Percentiles rank a stretch among this genome's conserved stretches.
Conservation (phyloP, 2,797 vertebrate genomes). For the Poeciliopsis gracilis region DNA sequence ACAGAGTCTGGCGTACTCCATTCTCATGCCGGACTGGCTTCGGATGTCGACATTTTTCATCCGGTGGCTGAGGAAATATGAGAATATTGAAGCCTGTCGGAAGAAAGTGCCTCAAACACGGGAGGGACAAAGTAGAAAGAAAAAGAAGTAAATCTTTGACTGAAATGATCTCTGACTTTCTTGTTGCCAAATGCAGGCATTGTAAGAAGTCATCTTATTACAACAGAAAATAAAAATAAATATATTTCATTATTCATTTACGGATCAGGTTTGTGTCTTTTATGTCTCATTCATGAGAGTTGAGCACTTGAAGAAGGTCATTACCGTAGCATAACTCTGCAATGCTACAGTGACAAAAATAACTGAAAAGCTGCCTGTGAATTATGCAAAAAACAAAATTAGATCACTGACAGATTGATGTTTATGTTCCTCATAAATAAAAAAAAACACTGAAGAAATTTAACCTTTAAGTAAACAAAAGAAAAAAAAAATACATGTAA, state of each 20-base stretch:
- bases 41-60: conserved; percentile 69
- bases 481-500: too few relatives aligned
- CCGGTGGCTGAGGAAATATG: conserved; percentile 16
- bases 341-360: background rate
- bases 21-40: conserved; percentile 77
- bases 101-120: background rate
- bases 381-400: too few relatives aligned
- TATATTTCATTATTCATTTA: background rate
- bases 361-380: background rate
- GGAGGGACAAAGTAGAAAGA: too few relatives aligned
- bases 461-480: background rate
- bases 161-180: background rate
- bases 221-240: background rate
- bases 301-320: background rate
- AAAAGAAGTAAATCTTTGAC: background rate
- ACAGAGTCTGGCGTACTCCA: conserved; percentile 61
- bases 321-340: background rate
- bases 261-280: background rate
- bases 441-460: background rate
- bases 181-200: background rate
- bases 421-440: too few relatives aligned
- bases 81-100: background rate
- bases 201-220: background rate
- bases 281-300: background rate
- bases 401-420: background rate